A percentile compares a stretch with the other conserved stretches of the same genome.
phyloP scores from a whole-genome alignment of 2,113 vertebrate genomes.

The Stomatorhinus ivindoensis region DNA sequence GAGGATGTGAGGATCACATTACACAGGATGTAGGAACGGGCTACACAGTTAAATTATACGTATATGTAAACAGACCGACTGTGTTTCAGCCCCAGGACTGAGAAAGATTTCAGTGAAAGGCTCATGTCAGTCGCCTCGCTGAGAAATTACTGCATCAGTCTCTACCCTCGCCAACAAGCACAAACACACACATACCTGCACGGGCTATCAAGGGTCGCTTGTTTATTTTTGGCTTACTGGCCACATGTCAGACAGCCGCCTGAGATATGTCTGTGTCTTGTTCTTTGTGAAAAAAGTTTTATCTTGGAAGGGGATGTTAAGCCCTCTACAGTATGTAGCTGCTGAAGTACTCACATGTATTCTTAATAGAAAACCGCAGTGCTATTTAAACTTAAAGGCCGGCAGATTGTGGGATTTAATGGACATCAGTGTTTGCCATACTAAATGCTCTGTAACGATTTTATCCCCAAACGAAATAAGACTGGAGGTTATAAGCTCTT shows the following conservation, averaged over 20 bases:
- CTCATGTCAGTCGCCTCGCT: slow-evolving; percentile 41
- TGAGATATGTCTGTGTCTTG: neutral
- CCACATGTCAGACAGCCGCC: neutral
- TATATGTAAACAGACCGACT: slow-evolving; percentile 24
- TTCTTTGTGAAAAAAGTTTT: neutral
- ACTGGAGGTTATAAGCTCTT: slow-evolving; percentile 44
- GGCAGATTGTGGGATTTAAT: slow-evolving; percentile 35
- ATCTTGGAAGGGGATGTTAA: neutral
- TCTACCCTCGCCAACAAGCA: neutral
- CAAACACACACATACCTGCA: slow-evolving; percentile 9
- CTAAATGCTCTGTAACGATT: slow-evolving; percentile 43
- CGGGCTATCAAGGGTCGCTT: neutral
- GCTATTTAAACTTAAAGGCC: slow-evolving; percentile 35
- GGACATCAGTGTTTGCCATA: slow-evolving; percentile 36
- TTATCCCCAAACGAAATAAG: slow-evolving; percentile 44
- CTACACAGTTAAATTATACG: neutral
- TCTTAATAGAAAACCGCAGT: slow-evolving; percentile 6
- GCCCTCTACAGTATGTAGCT: neutral
- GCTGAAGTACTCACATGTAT: neutral
- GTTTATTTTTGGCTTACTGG: neutral
- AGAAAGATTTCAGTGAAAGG: neutral
- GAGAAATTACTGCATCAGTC: slow-evolving; percentile 26
- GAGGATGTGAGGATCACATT: slow-evolving; percentile 37
- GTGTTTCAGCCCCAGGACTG: slow-evolving; percentile 32
- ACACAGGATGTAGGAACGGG: slow-evolving; percentile 38